Evolutionary conservation across 2,888 invertebrate genomes (phyloP).

Genomic region (Ophioninae sp.): DNA sequence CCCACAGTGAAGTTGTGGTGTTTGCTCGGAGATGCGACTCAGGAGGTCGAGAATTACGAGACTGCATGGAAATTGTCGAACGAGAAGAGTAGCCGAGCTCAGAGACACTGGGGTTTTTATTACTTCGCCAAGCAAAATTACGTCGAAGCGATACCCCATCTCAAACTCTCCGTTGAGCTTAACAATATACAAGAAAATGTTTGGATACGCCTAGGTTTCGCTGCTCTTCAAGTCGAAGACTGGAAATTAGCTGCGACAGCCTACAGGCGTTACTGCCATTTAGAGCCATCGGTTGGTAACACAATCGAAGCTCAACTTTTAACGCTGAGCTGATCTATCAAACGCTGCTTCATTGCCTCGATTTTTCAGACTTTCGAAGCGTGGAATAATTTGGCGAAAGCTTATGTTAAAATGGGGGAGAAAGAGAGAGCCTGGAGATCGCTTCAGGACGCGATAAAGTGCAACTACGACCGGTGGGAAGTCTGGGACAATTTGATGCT

Average conservation of each 20-base stretch:
- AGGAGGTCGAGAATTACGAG: conserved; percentile 90
- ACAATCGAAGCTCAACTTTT: neutral
- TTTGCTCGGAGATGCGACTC: conserved; percentile 93
- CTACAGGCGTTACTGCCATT: conserved; percentile 91
- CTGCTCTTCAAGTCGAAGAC: conserved; percentile 89
- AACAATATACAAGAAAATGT: conserved; percentile 94
- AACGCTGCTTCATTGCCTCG: neutral
- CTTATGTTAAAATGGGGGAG: conserved; percentile 93
- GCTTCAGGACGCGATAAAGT: conserved; percentile 93
- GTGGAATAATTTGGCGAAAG: conserved; percentile 98
- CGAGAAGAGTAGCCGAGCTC: conserved; percentile 90
- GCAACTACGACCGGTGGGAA: conserved; percentile 96
- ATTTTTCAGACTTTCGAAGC: conserved; percentile 92
- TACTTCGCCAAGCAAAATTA: conserved; percentile 88
- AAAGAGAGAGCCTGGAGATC: conserved; percentile 92
- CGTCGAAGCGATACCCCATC: conserved; percentile 89
- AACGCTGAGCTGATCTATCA: neutral
- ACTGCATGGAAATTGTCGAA: conserved; percentile 96
- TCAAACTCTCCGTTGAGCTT: conserved; percentile 90
- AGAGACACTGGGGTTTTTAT: conserved; percentile 93
- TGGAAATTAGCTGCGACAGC: conserved; percentile 93
- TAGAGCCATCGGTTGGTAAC: conserved; percentile 87
- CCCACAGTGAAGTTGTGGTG: conserved; percentile 94
- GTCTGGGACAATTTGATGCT: conserved; percentile 97
- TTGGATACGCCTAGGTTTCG: conserved; percentile 93